phyloP scores from a whole-genome alignment of 2,888 invertebrate genomes.

The Listrodromus nycthemerus region DNA sequence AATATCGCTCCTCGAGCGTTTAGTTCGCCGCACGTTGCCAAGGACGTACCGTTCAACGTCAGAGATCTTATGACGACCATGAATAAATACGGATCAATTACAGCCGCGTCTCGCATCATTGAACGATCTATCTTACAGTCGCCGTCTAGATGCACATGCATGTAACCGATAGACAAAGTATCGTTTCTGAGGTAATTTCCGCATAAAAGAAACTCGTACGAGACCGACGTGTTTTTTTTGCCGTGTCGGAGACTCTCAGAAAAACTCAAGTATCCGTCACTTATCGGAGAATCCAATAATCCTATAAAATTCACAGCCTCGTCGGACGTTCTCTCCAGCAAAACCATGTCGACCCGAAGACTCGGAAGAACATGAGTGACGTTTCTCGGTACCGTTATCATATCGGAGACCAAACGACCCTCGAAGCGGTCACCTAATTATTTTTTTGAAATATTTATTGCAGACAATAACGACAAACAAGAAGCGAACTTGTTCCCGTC shows the following conservation, averaged over 20 bases:
- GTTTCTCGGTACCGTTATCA: constrained; percentile 56
- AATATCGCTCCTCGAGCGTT: constrained; percentile 56
- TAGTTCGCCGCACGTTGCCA: constrained; percentile 56
- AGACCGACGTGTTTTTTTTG: constrained; percentile 37
- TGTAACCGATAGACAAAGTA: constrained; percentile 59
- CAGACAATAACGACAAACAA: neutral
- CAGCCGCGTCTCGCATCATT: constrained; percentile 31
- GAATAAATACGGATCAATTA: constrained; percentile 63
- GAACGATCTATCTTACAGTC: neutral
- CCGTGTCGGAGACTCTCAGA: constrained; percentile 43
- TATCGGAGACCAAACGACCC: constrained; percentile 60
- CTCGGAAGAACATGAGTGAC: constrained; percentile 52
- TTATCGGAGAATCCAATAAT: constrained; percentile 52
- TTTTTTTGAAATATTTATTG: neutral
- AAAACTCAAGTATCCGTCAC: constrained; percentile 51
- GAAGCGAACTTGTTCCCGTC: neutral
- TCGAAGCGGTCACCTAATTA: constrained; percentile 43
- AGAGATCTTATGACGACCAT: constrained; percentile 60
- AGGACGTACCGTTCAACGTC: constrained; percentile 45
- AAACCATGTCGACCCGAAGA: constrained; percentile 56
- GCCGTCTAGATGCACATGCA: constrained; percentile 37
- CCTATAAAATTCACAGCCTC: constrained; percentile 58
- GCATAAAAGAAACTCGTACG: constrained; percentile 60
- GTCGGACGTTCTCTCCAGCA: constrained; percentile 44
- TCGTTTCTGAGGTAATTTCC: constrained; percentile 59